Evolutionary conservation across 2,113 vertebrate species (phyloP).

Genomic region (Tupaia tana): DNA sequence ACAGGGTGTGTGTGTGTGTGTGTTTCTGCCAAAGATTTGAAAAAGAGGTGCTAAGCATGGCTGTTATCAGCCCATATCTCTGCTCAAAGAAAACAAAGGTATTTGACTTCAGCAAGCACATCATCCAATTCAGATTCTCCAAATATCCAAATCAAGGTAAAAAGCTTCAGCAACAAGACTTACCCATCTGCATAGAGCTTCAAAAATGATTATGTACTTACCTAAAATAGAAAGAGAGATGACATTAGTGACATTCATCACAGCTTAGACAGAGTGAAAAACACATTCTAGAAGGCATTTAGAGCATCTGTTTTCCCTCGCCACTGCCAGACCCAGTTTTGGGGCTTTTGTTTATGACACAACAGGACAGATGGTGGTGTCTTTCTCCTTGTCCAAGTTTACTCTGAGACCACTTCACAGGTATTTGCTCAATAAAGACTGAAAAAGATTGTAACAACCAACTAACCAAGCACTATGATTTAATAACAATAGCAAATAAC

Average conservation of each 20-base stretch:
- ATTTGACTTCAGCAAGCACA: neutral
- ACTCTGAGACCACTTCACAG: neutral
- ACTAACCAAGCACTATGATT: neutral
- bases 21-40: constrained; percentile 42
- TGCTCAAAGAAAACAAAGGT: constrained; percentile 23
- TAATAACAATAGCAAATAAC: neutral
- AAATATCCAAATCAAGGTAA: constrained; percentile 47
- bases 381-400: constrained; percentile 58
- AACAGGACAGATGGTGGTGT: constrained; percentile 50
- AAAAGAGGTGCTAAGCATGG: neutral
- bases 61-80: constrained; percentile 29
- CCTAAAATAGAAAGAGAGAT: constrained; percentile 83
- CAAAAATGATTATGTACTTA: constrained; percentile 83
- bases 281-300: constrained; percentile 42
- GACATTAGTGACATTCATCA: constrained; percentile 63
- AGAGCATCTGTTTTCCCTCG: constrained; percentile 38
- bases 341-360: constrained; percentile 58
- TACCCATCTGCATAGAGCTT: constrained; percentile 78
- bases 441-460: neutral
- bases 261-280: constrained; percentile 44
- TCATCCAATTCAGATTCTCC: constrained; percentile 12
- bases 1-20: neutral
- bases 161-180: constrained; percentile 70
- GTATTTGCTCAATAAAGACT: constrained; percentile 17
- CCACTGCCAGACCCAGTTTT: constrained; percentile 48